Evolutionary conservation across 2,888 invertebrate genomes (phyloP).

Genomic region (Ormyrus nitidulus): DNA sequence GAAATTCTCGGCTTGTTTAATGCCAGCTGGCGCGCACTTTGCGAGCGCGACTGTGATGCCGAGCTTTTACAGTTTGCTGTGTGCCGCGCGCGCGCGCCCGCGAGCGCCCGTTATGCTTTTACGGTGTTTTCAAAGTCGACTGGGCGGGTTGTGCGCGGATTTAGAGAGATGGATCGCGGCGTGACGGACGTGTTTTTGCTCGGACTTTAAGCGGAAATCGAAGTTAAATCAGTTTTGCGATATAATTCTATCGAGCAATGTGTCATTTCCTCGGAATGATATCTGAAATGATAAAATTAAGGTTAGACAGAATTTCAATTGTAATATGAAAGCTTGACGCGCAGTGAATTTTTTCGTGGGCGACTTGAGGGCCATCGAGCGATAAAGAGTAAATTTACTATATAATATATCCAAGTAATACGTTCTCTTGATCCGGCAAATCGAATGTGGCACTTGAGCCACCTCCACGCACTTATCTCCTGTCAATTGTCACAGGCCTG

Average conservation of each 20-base stretch:
- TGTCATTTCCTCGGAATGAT: not conserved
- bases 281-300: not conserved
- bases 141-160: too few relatives aligned
- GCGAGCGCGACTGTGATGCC: too few relatives aligned
- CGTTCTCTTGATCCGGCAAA: slow-evolving; percentile 32
- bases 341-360: not conserved
- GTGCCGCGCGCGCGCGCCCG: too few relatives aligned
- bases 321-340: not conserved
- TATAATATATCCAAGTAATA: slow-evolving; percentile 2
- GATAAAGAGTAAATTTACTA: not conserved
- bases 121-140: too few relatives aligned
- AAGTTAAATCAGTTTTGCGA: too few relatives aligned
- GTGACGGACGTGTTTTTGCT: not conserved
- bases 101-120: too few relatives aligned
- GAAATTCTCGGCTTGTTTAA: too few relatives aligned
- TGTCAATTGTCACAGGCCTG: slow-evolving; percentile 26
- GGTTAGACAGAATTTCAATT: not conserved
- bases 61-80: too few relatives aligned
- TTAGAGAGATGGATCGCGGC: slow-evolving; percentile 12
- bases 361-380: not conserved
- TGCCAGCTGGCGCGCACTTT: too few relatives aligned
- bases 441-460: slow-evolving; percentile 38
- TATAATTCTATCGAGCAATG: not conserved
- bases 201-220: not conserved
- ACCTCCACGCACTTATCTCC: slow-evolving; percentile 7